Conservation (phyloP, 2,888 invertebrate genomes). For the Andrena haemorrhoa region DNA sequence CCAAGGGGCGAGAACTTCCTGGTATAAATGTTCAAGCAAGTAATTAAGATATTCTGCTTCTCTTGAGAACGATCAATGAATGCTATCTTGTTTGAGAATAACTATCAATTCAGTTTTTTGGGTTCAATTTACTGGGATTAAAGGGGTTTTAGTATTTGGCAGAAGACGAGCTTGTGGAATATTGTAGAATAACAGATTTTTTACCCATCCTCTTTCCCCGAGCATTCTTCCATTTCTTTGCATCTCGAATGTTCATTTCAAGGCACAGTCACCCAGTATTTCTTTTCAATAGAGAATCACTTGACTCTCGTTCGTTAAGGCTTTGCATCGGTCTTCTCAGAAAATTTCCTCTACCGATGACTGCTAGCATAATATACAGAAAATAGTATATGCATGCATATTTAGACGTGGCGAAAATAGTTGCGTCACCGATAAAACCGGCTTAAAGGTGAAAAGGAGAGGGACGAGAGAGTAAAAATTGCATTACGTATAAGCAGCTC, state of each 20-base stretch:
- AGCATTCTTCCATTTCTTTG: background rate
- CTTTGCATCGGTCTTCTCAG: background rate
- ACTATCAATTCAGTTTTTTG: too few relatives aligned
- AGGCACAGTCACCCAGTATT: background rate
- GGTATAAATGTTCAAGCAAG: slow-evolving; percentile 36
- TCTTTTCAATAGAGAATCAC: background rate
- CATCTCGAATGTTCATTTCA: background rate
- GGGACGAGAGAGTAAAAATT: slow-evolving; percentile 14
- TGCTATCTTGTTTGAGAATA: background rate
- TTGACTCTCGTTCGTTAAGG: background rate
- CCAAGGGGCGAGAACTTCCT: slow-evolving; percentile 24
- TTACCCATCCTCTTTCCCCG: too few relatives aligned
- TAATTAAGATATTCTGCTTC: slow-evolving; percentile 13
- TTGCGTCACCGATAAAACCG: background rate
- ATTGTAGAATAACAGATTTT: too few relatives aligned
- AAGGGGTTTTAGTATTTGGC: too few relatives aligned
- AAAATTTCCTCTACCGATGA: slow-evolving; percentile 19
- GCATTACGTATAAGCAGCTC: slow-evolving; percentile 13
- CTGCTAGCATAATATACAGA: background rate
- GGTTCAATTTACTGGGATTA: too few relatives aligned
- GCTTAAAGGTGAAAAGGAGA: background rate
- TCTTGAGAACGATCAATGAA: slow-evolving; percentile 24
- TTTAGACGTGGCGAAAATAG: background rate
- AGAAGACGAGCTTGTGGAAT: too few relatives aligned
- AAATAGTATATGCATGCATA: background rate